Conservation (phyloP, 2,888 invertebrate genomes). For the Mythimna lalbum region DNA sequence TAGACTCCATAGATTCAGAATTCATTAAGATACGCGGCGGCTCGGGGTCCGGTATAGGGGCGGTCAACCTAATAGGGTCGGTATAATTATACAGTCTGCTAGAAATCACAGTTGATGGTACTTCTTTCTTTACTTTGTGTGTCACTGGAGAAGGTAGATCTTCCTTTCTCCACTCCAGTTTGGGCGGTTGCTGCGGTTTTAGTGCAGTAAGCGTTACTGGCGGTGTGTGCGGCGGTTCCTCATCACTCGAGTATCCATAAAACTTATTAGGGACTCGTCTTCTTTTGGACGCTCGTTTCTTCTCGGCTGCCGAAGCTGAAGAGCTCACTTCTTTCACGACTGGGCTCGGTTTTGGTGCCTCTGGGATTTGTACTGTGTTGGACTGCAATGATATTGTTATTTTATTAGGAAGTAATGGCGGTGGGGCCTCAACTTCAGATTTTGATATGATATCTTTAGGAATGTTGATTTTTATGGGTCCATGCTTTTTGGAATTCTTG, state of each 20-base stretch:
- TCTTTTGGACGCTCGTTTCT: slow-evolving; percentile 94
- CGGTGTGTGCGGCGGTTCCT: slow-evolving; percentile 91
- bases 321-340: slow-evolving; percentile 62
- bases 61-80: slow-evolving; percentile 88
- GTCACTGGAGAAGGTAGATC: slow-evolving; percentile 92
- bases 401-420: slow-evolving; percentile 81
- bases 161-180: slow-evolving; percentile 94
- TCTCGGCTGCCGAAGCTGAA: slow-evolving; percentile 86
- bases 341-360: slow-evolving; percentile 72
- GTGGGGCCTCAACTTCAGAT: slow-evolving; percentile 74
- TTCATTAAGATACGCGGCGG: slow-evolving; percentile 87
- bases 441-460: slow-evolving; percentile 87
- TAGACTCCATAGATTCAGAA: slow-evolving; percentile 86
- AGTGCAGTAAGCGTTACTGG: slow-evolving; percentile 85
- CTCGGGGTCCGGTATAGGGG: slow-evolving; percentile 86
- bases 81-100: slow-evolving; percentile 83
- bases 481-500: slow-evolving; percentile 85
- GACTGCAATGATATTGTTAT: slow-evolving; percentile 89
- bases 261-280: slow-evolving; percentile 96
- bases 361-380: slow-evolving; percentile 88
- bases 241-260: slow-evolving; percentile 97
- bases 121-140: slow-evolving; percentile 86
- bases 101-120: slow-evolving; percentile 83
- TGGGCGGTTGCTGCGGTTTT: slow-evolving; percentile 91
- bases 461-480: slow-evolving; percentile 91